A percentile compares a stretch with the other conserved stretches of the same genome.
Evolutionary conservation across 2,888 invertebrate genomes (phyloP).

Genomic region (Thecocarcelia acutangulata): DNA sequence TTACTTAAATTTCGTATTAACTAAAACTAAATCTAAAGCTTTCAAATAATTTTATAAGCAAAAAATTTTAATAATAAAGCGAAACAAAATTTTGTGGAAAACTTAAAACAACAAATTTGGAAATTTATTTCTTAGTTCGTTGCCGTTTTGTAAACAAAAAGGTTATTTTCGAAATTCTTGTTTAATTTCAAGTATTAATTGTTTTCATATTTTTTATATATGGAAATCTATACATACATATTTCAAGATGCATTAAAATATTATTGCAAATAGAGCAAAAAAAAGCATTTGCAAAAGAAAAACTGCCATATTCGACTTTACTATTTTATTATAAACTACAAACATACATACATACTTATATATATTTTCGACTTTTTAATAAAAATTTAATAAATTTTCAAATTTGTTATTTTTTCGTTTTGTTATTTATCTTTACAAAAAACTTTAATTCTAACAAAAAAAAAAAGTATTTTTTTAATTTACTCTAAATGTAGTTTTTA

Average conservation of each 20-base stretch:
- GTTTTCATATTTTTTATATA: no score
- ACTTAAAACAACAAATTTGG: constrained; percentile 14
- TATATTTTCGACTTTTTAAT: not conserved
- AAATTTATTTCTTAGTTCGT: constrained; percentile 23
- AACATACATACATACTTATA: not conserved
- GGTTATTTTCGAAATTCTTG: no score
- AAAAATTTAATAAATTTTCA: constrained; percentile 16
- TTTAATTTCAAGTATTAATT: no score
- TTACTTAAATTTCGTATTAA: constrained; percentile 16
- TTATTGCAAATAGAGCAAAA: no score
- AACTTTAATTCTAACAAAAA: constrained; percentile 13
- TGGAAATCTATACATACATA: no score
- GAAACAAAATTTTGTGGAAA: constrained; percentile 3
- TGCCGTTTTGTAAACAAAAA: no score
- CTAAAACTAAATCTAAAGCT: constrained; percentile 14
- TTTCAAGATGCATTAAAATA: no score
- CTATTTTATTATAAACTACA: not conserved
- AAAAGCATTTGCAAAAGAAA: no score
- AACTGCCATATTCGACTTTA: not conserved
- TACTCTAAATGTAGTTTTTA: not conserved
- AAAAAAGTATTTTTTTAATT: constrained; percentile 39
- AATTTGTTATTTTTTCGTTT: constrained; percentile 16
- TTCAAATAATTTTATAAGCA: constrained; percentile 35
- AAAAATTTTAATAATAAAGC: constrained; percentile 14
- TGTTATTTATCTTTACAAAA: constrained; percentile 13